Evolutionary conservation across 2,113 vertebrate species (phyloP).

Genomic region (Pedetes capensis): DNA sequence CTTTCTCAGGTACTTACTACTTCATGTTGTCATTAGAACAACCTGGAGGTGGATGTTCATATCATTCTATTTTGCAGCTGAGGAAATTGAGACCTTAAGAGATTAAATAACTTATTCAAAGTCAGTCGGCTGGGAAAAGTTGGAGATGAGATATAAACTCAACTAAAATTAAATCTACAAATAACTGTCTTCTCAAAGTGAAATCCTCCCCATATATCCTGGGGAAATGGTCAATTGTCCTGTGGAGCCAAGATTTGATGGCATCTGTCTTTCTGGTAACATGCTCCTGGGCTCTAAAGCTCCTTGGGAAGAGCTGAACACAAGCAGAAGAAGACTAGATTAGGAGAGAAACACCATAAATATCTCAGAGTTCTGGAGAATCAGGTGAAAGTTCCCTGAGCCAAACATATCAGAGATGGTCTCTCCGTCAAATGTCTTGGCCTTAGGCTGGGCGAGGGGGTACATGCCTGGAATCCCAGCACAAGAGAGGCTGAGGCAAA

Average conservation of each 20-base stretch:
- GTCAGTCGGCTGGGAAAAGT: background rate
- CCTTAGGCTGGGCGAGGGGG: too few species aligned
- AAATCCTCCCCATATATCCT: background rate
- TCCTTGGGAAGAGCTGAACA: background rate
- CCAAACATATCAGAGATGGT: background rate
- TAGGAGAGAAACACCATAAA: background rate
- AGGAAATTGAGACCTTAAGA: slow-evolving; percentile 1
- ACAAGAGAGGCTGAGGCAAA: too few species aligned
- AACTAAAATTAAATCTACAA: slow-evolving; percentile 1
- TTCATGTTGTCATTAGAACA: background rate
- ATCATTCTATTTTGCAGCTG: background rate
- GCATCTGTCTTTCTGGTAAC: background rate
- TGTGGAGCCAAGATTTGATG: background rate
- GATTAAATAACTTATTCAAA: background rate
- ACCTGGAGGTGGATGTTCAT: background rate
- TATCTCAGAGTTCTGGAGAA: background rate
- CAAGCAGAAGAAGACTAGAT: background rate
- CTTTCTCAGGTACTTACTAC: background rate
- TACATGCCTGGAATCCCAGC: too few species aligned
- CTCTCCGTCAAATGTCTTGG: background rate
- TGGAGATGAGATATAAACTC: background rate
- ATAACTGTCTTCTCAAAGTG: background rate
- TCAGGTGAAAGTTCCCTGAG: background rate
- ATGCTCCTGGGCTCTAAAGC: background rate
- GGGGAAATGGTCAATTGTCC: background rate